Evolutionary conservation across 2,888 invertebrate species (phyloP).

Genomic region (Hirtodrosophila histrioides): DNA sequence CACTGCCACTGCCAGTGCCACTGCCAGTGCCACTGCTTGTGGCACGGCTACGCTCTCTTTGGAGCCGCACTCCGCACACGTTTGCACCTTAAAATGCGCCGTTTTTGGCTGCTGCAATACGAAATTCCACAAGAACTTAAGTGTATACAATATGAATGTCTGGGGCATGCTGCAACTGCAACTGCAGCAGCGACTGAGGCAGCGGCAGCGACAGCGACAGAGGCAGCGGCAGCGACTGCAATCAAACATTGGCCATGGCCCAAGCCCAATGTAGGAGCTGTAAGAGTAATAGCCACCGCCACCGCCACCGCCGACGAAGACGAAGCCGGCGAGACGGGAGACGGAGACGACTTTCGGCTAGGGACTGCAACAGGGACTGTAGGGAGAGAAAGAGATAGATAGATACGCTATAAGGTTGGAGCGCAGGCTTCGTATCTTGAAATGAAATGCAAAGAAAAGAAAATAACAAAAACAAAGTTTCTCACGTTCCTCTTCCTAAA

Average conservation of each 20-base stretch:
- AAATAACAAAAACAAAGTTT: constrained; percentile 84
- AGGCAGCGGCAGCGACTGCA: constrained; percentile 42
- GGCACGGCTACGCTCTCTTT: constrained; percentile 2
- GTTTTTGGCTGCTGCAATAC: constrained; percentile 69
- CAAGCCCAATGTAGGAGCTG: constrained; percentile 69
- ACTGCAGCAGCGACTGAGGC: constrained; percentile 21
- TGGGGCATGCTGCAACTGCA: constrained; percentile 65
- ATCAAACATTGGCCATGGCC: constrained; percentile 67
- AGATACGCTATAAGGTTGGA: constrained; percentile 53
- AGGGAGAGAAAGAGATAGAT: constrained; percentile 21
- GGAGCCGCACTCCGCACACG: constrained; percentile 25
- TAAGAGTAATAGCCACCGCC: constrained; percentile 67
- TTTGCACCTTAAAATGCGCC: constrained; percentile 53
- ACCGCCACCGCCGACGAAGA: too few species aligned
- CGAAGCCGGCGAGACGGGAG: too few species aligned
- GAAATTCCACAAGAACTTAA: constrained; percentile 81
- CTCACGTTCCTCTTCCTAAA: constrained; percentile 84
- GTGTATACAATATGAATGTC: constrained; percentile 76
- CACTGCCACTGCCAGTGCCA: constrained; percentile 3
- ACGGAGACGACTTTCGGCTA: constrained; percentile 37
- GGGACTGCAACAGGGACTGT: constrained; percentile 29
- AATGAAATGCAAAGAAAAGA: constrained; percentile 82
- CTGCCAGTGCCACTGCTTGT: background rate
- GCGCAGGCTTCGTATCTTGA: constrained; percentile 75
- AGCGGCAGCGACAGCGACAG: constrained; percentile 24